phyloP scores from a whole-genome alignment of 2,888 invertebrate species.

The Miltochrista miniata region DNA sequence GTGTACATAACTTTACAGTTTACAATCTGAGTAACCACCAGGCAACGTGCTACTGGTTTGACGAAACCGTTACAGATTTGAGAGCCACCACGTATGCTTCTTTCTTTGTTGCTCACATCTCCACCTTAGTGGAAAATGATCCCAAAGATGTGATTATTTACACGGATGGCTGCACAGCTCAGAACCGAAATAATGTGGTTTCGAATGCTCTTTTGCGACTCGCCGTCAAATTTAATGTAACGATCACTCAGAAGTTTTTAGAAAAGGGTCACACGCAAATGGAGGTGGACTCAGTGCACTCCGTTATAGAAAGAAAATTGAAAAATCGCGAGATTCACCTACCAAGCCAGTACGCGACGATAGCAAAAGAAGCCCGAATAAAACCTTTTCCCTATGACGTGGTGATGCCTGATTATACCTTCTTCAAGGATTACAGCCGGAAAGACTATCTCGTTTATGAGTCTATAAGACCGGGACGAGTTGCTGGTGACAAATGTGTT shows the following conservation, averaged over 20 bases:
- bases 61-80: not conserved
- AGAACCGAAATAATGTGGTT: not conserved
- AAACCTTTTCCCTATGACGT: no score
- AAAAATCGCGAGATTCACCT: slow-evolving; percentile 19
- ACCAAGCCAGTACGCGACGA: not conserved
- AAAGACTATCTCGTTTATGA: no score
- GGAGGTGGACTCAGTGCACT: slow-evolving; percentile 25
- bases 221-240: not conserved
- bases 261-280: slow-evolving; percentile 18
- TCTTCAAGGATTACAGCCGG: no score
- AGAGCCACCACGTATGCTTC: not conserved
- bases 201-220: not conserved
- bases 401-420: no score
- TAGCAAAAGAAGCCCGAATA: no score
- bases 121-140: no score
- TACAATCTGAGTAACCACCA: not conserved
- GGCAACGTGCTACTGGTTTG: not conserved
- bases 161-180: not conserved
- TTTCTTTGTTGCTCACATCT: not conserved
- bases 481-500: no score
- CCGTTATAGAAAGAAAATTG: slow-evolving; percentile 16
- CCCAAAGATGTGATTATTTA: not conserved
- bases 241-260: not conserved
- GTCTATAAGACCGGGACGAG: no score
- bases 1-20: not conserved